Evolutionary conservation across 2,888 invertebrate genomes (phyloP), one percentile per base, ranked within the genome.

Genomic region (Andrena trimmerana): DNA sequence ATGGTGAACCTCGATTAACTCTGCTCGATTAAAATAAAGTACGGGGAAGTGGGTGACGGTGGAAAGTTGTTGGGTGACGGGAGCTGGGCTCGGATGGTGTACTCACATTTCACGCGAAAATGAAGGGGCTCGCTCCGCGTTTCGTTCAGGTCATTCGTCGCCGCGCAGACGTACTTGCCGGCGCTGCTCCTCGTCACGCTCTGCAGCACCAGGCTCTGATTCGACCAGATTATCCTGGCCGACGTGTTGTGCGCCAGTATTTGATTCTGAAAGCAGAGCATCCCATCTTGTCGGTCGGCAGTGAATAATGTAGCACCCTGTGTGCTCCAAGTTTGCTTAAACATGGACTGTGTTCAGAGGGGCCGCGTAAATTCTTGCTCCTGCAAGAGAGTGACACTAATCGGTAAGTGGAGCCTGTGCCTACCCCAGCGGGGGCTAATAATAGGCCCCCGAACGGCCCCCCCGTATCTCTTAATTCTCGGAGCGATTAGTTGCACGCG

Each of bases 121-220:
- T 96, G 96, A 89, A 98, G 96, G 93, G 97, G 97, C 94, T 98
- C 97, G 95, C 98, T 98, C 93, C 97, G 96, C 69, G 98, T 97
- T 95, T 98, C 98, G 33, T 98, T 98, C 94, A 98, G 97, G 72
- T 96, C 96, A 94, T 98, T 98, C 91, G 97, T 96, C 83, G 98
- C 98, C 83, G 97, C 97, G 95, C 98, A 98, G 88, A 97, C 96
- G 95, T 98, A 98, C 90, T 96, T 96, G 85, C 98, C 98, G 86
- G 97, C 97, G 94, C 97, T 97, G 94, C 97, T 96, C 86, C 97
- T 96, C 82, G 97, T 97, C 90, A 98, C 98, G 95, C 97, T 97
- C 95, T 98, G 98, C 92, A 98, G 96, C 84, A 98, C 98, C 88
- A 98, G 95, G 93, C 98, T 98, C 95, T 98, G 98, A 95, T 98